Evolutionary conservation across 2,113 vertebrate species (phyloP).

Genomic region (Chamaetylas fuelleborni): DNA sequence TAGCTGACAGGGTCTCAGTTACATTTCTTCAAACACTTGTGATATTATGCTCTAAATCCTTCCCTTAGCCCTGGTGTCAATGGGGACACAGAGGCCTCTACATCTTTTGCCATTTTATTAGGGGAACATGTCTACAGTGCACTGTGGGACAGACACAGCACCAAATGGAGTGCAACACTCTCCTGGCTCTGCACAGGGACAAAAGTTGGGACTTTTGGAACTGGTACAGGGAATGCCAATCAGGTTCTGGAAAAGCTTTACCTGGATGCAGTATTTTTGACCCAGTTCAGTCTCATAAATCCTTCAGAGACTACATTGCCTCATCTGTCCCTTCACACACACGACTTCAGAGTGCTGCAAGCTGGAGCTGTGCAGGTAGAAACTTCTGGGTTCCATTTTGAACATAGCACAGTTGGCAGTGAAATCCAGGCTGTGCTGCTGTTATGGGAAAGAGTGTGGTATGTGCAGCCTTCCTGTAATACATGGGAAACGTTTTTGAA

Average conservation of each 20-base stretch:
- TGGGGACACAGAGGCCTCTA: neutral
- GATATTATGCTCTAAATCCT: neutral
- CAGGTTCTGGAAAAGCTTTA: neutral
- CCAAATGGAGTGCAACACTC: neutral
- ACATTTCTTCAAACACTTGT: neutral
- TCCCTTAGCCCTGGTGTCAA: neutral
- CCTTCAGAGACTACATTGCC: neutral
- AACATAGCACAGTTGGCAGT: neutral
- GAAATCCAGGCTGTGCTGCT: neutral
- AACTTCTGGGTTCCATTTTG: neutral
- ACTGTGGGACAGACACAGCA: neutral
- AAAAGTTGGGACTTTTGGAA: neutral
- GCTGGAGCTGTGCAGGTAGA: neutral
- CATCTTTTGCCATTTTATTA: neutral
- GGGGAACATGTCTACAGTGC: neutral
- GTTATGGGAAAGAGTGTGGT: neutral
- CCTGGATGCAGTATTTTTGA: neutral
- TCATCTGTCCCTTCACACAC: neutral
- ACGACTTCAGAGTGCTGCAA: neutral
- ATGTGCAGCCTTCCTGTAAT: neutral
- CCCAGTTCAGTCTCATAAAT: neutral
- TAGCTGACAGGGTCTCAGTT: neutral
- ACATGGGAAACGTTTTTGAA: neutral
- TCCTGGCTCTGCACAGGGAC: neutral
- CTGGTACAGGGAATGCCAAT: neutral